phyloP scores from a whole-genome alignment of 1,140 invertebrate species.

The Branchinecta lynchi region DNA sequence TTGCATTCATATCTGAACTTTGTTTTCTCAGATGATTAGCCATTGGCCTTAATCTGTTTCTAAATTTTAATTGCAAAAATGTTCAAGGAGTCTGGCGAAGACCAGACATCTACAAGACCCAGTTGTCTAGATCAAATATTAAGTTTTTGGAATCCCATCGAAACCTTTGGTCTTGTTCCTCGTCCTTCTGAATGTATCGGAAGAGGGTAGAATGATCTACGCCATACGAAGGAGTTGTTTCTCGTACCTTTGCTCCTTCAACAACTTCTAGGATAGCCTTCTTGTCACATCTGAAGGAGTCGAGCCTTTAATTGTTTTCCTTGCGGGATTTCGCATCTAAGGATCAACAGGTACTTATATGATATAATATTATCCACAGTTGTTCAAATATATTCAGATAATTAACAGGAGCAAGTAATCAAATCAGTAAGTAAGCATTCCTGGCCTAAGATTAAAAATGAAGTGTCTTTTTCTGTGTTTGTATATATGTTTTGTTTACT shows the following conservation, averaged over 20 bases:
- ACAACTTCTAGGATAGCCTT: constrained; percentile 9
- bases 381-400: neutral
- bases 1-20: too few species aligned
- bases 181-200: neutral
- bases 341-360: neutral
- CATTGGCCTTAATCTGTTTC: too few species aligned
- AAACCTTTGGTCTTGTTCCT: too few species aligned
- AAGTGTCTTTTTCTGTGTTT: too few species aligned
- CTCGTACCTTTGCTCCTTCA: constrained; percentile 5
- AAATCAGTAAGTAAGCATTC: neutral
- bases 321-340: neutral
- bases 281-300: constrained; percentile 1
- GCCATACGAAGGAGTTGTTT: constrained; percentile 1
- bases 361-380: neutral
- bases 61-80: too few species aligned
- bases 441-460: neutral
- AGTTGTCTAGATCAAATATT: too few species aligned
- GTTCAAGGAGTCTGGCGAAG: too few species aligned
- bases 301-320: constrained; percentile 5
- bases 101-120: too few species aligned
- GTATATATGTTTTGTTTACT: too few species aligned
- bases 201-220: constrained; percentile 9
- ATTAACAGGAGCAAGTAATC: constrained; percentile 1
- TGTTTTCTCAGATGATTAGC: too few species aligned
- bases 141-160: too few species aligned